Evolutionary conservation across 2,797 vertebrate species (phyloP).

Genomic region (Hirundo rustica): DNA sequence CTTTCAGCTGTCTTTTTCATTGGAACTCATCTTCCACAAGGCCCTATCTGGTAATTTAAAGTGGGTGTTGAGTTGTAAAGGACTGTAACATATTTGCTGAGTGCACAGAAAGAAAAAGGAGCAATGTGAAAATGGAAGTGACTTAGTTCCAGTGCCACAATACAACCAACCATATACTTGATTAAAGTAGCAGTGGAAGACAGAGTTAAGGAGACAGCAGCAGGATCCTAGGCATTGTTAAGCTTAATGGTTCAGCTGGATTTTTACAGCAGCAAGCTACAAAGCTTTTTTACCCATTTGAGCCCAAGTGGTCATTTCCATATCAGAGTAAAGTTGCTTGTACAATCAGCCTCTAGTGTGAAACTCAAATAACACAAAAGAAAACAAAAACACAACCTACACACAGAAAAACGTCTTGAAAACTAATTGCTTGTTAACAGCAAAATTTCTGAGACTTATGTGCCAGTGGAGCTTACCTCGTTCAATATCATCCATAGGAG

Average conservation of each 20-base stretch:
- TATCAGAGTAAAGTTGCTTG: not conserved
- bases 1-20: not conserved
- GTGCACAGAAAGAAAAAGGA: not conserved
- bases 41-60: not conserved
- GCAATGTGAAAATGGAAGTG: not conserved
- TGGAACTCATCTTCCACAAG: not conserved
- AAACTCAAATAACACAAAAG: not conserved
- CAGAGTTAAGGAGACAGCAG: not conserved
- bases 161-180: not conserved
- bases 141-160: not conserved
- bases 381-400: not conserved
- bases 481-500: constrained; percentile 95
- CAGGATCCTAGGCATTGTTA: not conserved
- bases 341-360: not conserved
- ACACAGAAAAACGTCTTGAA: not conserved
- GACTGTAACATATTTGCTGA: not conserved
- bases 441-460: not conserved
- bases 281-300: not conserved
- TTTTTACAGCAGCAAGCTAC: not conserved
- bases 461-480: constrained; percentile 80
- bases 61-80: not conserved
- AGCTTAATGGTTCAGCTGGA: not conserved
- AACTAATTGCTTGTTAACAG: not conserved
- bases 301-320: not conserved
- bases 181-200: not conserved